phyloP scores from a whole-genome alignment of 2,113 vertebrate species.

The Phasianus colchicus region DNA sequence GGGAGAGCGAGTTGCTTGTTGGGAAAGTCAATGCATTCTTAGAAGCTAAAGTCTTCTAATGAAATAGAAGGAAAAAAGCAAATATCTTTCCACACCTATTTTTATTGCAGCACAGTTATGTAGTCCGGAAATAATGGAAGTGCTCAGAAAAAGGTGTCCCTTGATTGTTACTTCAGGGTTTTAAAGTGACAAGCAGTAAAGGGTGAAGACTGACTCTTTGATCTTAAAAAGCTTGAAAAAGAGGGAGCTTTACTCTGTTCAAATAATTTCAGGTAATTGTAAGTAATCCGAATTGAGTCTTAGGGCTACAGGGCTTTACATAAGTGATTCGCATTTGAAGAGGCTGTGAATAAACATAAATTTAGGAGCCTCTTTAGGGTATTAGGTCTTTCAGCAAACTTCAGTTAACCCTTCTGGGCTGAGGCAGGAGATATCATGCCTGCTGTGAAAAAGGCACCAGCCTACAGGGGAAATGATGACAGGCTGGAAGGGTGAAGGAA shows the following conservation, averaged over 20 bases:
- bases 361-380: neutral
- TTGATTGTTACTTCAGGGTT: constrained; percentile 57
- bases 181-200: constrained; percentile 54
- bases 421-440: neutral
- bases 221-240: constrained; percentile 71
- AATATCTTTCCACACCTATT: neutral
- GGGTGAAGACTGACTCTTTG: constrained; percentile 53
- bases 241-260: constrained; percentile 42
- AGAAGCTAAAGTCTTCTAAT: neutral
- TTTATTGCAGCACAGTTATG: neutral
- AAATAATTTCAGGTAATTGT: constrained; percentile 64
- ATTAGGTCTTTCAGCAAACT: constrained; percentile 12
- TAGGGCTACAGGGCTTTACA: constrained; percentile 35
- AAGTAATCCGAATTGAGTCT: constrained; percentile 67
- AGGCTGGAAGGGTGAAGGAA: neutral
- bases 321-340: constrained; percentile 38
- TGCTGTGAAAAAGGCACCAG: neutral
- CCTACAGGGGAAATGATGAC: neutral
- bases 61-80: neutral
- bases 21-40: neutral
- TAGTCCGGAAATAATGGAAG: neutral
- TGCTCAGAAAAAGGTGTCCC: neutral
- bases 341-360: constrained; percentile 59
- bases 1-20: neutral
- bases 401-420: neutral